phyloP scores from a whole-genome alignment of 2,113 vertebrate species.

The Heptranchias perlo region DNA sequence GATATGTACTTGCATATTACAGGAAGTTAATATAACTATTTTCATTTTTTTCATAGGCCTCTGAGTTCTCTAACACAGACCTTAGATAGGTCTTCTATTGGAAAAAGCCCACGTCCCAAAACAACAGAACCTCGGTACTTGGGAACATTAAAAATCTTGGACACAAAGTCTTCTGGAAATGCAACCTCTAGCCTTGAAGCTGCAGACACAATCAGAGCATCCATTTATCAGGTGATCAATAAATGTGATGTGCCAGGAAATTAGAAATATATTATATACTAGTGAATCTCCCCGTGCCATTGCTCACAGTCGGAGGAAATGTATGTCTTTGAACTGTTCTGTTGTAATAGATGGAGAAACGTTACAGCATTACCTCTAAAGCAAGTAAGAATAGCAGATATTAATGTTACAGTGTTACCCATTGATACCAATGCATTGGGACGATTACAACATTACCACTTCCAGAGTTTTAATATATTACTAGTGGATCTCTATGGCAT shows the following conservation, averaged over 20 bases:
- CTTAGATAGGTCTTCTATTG: slow-evolving; percentile 43
- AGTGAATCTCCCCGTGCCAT: background rate
- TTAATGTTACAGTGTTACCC: background rate
- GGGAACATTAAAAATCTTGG: slow-evolving; percentile 73
- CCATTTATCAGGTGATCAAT: slow-evolving; percentile 78
- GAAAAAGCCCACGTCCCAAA: slow-evolving; percentile 45
- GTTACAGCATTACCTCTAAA: background rate
- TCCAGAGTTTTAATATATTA: background rate
- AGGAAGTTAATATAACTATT: background rate
- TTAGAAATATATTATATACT: background rate
- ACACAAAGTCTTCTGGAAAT: slow-evolving; percentile 56
- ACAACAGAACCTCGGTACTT: slow-evolving; percentile 68
- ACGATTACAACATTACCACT: background rate
- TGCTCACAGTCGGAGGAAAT: background rate
- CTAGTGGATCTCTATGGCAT: too few relatives aligned
- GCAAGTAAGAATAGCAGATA: background rate
- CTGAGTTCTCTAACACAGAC: slow-evolving; percentile 41
- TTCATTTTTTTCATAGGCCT: slow-evolving; percentile 42
- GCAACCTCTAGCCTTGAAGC: slow-evolving; percentile 53
- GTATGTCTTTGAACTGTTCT: background rate
- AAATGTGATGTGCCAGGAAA: background rate
- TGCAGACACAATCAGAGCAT: slow-evolving; percentile 71
- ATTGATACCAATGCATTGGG: background rate
- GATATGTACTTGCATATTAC: background rate
- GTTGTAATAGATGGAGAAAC: background rate